Percentiles rank a stretch among this genome's conserved stretches.
phyloP scores from a whole-genome alignment of 2,888 invertebrate species.

The Rhogogaster chlorosoma region DNA sequence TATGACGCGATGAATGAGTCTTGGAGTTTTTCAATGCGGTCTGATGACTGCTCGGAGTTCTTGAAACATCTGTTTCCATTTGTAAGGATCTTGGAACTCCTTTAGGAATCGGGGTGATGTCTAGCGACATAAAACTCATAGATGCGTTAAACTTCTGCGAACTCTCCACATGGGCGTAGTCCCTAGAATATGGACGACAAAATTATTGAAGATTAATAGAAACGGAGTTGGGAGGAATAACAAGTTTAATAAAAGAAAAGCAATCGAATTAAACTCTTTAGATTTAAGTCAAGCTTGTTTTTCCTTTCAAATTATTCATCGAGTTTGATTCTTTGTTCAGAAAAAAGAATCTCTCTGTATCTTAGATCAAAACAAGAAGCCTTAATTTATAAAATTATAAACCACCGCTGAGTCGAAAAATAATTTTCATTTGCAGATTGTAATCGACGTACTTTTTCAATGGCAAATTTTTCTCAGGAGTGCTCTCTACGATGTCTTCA shows the following conservation, averaged over 20 bases:
- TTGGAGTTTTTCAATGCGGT: slow-evolving; percentile 50
- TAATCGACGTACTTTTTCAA: slow-evolving; percentile 33
- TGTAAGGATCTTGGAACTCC: not conserved
- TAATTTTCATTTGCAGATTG: not conserved
- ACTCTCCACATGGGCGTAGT: not conserved
- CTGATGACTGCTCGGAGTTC: not conserved
- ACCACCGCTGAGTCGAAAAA: not conserved
- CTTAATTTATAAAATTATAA: not conserved
- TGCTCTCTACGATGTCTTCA: slow-evolving; percentile 58
- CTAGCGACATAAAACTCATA: slow-evolving; percentile 2
- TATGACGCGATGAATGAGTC: slow-evolving; percentile 62
- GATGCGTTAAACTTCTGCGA: slow-evolving; percentile 26
- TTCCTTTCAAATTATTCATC: not conserved
- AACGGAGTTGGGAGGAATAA: not conserved
- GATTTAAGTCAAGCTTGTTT: not conserved
- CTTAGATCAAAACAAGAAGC: not conserved
- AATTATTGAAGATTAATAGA: not conserved
- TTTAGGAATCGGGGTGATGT: slow-evolving; percentile 19
- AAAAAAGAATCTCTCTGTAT: not conserved
- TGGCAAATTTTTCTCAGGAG: slow-evolving; percentile 55
- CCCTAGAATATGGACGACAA: not conserved
- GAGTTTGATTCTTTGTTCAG: not conserved
- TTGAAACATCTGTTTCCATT: not conserved
- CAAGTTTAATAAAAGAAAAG: not conserved
- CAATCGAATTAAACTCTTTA: too few species aligned